Base-by-base conservation (phyloP, 1,140 invertebrate genomes). In the Zelostemma sp. region DNA sequence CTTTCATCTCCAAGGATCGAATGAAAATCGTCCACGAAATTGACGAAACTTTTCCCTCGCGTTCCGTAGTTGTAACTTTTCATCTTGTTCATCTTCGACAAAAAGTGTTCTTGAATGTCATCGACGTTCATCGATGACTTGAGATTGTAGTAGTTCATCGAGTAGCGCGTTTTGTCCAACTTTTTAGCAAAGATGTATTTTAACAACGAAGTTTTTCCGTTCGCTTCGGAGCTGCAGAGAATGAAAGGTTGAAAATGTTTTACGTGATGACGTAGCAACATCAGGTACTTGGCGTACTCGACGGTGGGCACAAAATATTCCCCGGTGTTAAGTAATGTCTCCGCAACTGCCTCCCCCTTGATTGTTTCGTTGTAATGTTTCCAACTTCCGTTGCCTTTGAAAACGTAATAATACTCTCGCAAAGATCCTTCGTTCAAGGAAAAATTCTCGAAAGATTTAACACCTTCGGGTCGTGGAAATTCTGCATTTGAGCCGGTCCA, bases 11-110 rank as follows among this genome's bases (percentile, higher is more conserved):
- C 79, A 6, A 80, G 76, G 0, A 88, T 87, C 83, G 89, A 85
- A 74, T 91, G 89, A 38, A 93, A 75, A 76, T 93, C 91, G 78
- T 93, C 92, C 12, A 93, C 85, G 77, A 92, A 92, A 38, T 91
- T 88, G 17, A 92, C 83, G 40, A 81, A 86, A 56, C 85, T 84
- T 63, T 88, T 87, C 14, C 85, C 75, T 4, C 85, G 83, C 11
- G 89, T 88, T 0, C 88, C 88, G 76, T 87, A 92, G 3, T 87
- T 79, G 6, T 87, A 87, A 63, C 86, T 86, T 25, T 85, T 84
- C 28, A 87, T 79, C 79, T 89, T 91, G 12, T 73, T 88, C 55
- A 92, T 80, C 73, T 90, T 91, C 0, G 87, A 88, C 56, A 92
- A 82, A 63, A 93, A 88, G 41, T 90, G 82, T 54, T 88, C 85